Percentiles rank a stretch among this genome's conserved stretches.
These are phyloP conservation scores for Gallinago stenura DNA, from an alignment of 2,797 vertebrate genomes.

Conservation along the genomic window DNA sequence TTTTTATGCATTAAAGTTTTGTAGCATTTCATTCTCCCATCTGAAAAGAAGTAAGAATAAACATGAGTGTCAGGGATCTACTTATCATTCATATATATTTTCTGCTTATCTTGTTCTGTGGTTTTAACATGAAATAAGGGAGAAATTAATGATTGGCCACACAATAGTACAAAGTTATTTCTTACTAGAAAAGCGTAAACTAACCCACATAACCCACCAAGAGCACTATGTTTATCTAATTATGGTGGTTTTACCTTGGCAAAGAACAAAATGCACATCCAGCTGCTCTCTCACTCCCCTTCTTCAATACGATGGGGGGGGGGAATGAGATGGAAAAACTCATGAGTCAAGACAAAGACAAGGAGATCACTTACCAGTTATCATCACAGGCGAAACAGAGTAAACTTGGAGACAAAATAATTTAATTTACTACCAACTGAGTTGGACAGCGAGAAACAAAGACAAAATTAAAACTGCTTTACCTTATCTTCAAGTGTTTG, in stretches of 20 bases:
- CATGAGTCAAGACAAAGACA: neutral
- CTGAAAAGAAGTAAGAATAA: neutral
- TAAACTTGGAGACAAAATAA: neutral
- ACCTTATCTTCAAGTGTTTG: neutral
- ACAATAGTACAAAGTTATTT: neutral
- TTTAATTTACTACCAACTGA: too few relatives aligned
- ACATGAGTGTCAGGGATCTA: neutral
- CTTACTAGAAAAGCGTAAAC: neutral
- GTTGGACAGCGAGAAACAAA: too few relatives aligned
- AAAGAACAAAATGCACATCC: neutral
- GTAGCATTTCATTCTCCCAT: neutral
- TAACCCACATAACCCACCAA: neutral
- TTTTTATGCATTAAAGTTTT: neutral
- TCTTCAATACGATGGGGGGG: neutral
- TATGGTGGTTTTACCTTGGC: neutral
- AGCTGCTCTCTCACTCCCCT: neutral
- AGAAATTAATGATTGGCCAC: accelerated
- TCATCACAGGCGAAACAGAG: neutral
- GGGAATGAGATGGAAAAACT: neutral
- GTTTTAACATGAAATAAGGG: neutral
- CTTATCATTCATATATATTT: neutral
- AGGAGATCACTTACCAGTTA: neutral
- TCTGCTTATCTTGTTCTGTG: neutral
- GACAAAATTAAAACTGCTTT: too few relatives aligned
- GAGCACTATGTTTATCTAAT: neutral